phyloP scores from a whole-genome alignment of 2,888 invertebrate species.

The Pandemis heparana region DNA sequence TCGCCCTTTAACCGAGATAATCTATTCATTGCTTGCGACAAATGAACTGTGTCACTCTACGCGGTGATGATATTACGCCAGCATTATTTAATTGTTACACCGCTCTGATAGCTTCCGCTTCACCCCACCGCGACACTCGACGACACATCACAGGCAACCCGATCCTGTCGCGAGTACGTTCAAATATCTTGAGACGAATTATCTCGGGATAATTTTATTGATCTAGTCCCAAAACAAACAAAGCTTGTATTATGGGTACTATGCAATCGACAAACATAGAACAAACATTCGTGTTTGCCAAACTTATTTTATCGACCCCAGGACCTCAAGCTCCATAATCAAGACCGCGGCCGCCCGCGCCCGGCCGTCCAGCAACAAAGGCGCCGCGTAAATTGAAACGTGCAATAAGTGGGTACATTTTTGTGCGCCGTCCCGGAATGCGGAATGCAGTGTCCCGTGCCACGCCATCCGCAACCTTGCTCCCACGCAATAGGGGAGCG shows the following conservation, averaged over 20 bases:
- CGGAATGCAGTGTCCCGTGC: background rate
- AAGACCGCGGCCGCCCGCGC: too few relatives aligned
- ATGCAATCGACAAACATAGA: too few relatives aligned
- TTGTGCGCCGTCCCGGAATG: constrained; percentile 14
- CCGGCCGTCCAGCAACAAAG: background rate
- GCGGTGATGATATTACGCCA: background rate
- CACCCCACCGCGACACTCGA: background rate
- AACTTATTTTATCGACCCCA: too few relatives aligned
- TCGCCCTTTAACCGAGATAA: background rate
- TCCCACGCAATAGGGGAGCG: background rate
- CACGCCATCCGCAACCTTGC: background rate
- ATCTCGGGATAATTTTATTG: too few relatives aligned
- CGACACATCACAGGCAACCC: background rate
- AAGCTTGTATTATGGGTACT: too few relatives aligned
- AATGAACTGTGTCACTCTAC: background rate
- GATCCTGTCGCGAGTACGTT: background rate
- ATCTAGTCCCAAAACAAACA: too few relatives aligned
- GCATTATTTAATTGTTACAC: background rate
- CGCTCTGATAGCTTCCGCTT: background rate
- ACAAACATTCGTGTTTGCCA: too few relatives aligned
- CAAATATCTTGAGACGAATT: too few relatives aligned
- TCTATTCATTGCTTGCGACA: background rate
- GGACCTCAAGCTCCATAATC: too few relatives aligned
- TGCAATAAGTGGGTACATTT: constrained; percentile 30
- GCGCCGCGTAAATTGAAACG: constrained; percentile 23